Evolutionary conservation across 2,888 invertebrate genomes (phyloP).

Genomic region (Noctua fimbriata): DNA sequence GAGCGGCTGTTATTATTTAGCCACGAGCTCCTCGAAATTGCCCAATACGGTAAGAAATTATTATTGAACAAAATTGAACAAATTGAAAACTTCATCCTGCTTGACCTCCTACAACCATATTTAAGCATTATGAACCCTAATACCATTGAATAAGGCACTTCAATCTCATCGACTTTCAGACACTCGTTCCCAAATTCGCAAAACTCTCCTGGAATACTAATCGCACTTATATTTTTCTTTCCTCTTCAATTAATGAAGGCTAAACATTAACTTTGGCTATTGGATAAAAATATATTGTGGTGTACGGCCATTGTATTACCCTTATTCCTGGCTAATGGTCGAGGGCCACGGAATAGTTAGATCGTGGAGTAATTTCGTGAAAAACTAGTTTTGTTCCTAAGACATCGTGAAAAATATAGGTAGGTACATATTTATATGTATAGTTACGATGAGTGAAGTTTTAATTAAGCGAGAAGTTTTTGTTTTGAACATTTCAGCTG

Average conservation of each 20-base stretch:
- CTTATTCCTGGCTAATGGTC: slow-evolving; percentile 43
- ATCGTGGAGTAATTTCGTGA: slow-evolving; percentile 9
- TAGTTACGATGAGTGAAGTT: too few species aligned
- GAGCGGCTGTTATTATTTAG: too few species aligned
- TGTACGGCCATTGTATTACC: slow-evolving; percentile 36
- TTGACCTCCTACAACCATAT: neutral
- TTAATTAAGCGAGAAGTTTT: too few species aligned
- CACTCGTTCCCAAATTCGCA: neutral
- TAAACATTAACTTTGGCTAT: slow-evolving; percentile 47
- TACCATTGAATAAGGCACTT: neutral
- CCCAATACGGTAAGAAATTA: neutral
- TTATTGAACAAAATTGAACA: neutral
- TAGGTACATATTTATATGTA: too few species aligned
- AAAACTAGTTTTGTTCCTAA: too few species aligned
- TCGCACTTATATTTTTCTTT: slow-evolving; percentile 40
- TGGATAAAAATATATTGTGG: slow-evolving; percentile 55
- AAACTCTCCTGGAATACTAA: slow-evolving; percentile 39
- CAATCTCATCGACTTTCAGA: slow-evolving; percentile 5
- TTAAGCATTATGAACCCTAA: neutral
- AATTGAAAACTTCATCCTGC: neutral
- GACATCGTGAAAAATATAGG: too few species aligned
- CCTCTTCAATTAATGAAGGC: slow-evolving; percentile 40
- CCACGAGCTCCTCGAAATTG: neutral
- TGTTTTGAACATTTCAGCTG: too few species aligned
- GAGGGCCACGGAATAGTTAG: slow-evolving; percentile 2